Evolutionary conservation across 2,888 invertebrate species (phyloP), one percentile per base, ranked within the genome.

Genomic region (Catonia carolina): DNA sequence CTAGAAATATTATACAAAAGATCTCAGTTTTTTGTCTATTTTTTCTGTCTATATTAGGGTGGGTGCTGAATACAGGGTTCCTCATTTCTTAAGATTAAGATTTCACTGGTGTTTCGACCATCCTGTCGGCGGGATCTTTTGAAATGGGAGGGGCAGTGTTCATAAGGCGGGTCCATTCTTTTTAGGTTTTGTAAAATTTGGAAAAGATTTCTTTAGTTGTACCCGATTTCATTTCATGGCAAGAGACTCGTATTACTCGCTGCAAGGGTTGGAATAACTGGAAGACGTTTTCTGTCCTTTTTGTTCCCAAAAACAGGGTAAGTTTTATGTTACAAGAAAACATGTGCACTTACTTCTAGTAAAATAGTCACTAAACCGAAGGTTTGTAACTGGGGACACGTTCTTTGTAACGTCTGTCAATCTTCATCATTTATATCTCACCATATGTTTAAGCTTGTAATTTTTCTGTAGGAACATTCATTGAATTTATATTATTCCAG

Each of bases 101-200:
- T 52, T 52, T 39, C 52, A 52, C 31, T 39, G 39, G 41, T 52
- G 52, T 52, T 20, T 27, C 31, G 39, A 23, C 39, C 52, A 52
- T 52, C 52, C 37, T 52, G 39, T 39, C 39, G 52, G 37, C 12
- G 22, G 23, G 17, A 27, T 47, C 27, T 22, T 22, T 12, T 22
- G 42, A 42, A 8, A n/a, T 42, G 15, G 27, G 47, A 47, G 47
- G 23, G 47, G 47, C 22, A 27, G 15, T 15, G 22, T 15, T 8
- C 27, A 6, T 27, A 27, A 27, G 27, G 27, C 27, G 27, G 27
- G 27, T 6, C 27, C 27, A 6, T 8, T 27, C 8, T 27, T 8
- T 27, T 27, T 42, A 14, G 7, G 8, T 27, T 27, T 27, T 27
- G 27, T 6, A 27, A 27, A 27, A 6, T 27, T 12, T 50, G 20